Evolutionary conservation across 2,797 vertebrate genomes (phyloP).

Genomic region (Acridotheres tristis): DNA sequence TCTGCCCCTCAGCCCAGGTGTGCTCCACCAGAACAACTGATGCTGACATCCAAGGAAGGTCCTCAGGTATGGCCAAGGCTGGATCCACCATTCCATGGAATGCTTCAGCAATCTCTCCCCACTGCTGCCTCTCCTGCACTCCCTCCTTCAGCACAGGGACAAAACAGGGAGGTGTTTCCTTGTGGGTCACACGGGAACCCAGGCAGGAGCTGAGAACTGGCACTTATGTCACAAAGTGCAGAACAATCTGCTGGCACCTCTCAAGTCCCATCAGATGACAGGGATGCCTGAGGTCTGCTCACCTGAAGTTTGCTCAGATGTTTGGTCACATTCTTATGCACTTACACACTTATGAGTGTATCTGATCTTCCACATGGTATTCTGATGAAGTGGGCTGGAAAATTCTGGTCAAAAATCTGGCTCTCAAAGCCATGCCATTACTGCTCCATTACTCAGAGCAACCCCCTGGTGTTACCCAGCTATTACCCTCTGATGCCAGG

Average conservation of each 20-base stretch:
- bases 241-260: neutral
- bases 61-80: neutral
- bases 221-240: neutral
- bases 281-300: neutral
- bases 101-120: neutral
- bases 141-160: neutral
- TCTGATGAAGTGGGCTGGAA: neutral
- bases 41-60: neutral
- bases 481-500: neutral
- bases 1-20: neutral
- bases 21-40: neutral
- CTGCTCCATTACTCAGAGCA: neutral
- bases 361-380: neutral
- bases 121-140: neutral
- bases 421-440: neutral
- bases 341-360: no score
- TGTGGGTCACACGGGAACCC: accelerated
- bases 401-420: neutral
- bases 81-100: neutral
- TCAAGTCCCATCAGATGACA: neutral
- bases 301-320: neutral
- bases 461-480: neutral
- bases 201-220: neutral
- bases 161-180: neutral
- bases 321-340: neutral